A percentile compares a stretch with the other conserved stretches of the same genome.
These are phyloP conservation scores for Acleris laterana DNA, from an alignment of 2,888 invertebrate species.

Conservation along the genomic window DNA sequence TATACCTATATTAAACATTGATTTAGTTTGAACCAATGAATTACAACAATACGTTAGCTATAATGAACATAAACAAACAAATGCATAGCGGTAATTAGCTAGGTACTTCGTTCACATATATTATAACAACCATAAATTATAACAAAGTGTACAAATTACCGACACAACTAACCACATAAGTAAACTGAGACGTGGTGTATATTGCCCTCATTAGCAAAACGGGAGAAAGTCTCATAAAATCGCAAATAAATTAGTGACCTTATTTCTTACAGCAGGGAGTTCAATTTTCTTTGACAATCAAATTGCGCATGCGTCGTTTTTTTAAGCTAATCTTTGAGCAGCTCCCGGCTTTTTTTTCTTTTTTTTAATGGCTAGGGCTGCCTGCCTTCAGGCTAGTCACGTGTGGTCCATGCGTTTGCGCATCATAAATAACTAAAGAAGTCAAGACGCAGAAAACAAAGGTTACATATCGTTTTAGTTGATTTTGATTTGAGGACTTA, in stretches of 20 bases:
- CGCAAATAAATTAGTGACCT: too few species aligned
- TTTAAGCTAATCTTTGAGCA: not conserved
- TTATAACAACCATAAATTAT: conserved; percentile 10
- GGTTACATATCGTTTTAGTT: too few species aligned
- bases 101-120: not conserved
- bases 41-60: not conserved
- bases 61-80: not conserved
- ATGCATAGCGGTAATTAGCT: not conserved
- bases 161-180: conserved; percentile 13
- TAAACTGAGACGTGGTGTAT: conserved; percentile 25
- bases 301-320: too few species aligned
- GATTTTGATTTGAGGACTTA: too few species aligned
- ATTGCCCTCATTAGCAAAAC: too few species aligned
- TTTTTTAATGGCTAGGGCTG: not conserved
- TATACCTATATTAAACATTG: too few species aligned
- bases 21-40: not conserved
- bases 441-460: too few species aligned
- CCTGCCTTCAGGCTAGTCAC: not conserved
- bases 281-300: too few species aligned
- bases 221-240: too few species aligned
- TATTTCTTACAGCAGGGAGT: too few species aligned
- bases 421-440: not conserved
- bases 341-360: conserved; percentile 5
- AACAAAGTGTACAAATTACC: conserved; percentile 14
- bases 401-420: conserved; percentile 10